Percentiles rank a stretch among this genome's conserved stretches.
Evolutionary conservation across 1,140 invertebrate genomes (phyloP).

Genomic region (Neuroterus valhalla): DNA sequence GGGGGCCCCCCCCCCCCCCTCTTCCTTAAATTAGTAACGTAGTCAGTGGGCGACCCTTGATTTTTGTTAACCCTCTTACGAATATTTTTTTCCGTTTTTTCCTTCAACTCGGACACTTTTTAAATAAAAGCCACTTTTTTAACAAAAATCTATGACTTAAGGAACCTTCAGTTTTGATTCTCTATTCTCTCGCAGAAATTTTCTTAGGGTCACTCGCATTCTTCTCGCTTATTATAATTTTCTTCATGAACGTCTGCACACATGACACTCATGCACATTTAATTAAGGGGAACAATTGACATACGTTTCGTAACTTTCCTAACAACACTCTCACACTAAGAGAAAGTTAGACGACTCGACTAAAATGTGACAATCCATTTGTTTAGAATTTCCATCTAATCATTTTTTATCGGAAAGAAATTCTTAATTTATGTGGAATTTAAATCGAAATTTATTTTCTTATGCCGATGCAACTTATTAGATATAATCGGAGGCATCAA

Average conservation of each 20-base stretch:
- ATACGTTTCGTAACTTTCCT: conserved; percentile 72
- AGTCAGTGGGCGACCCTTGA: no score
- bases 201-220: background rate
- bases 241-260: conserved; percentile 12
- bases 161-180: background rate
- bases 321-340: conserved; percentile 35
- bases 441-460: background rate
- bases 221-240: background rate
- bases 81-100: conserved; percentile 31
- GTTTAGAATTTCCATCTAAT: background rate
- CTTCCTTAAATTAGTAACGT: no score
- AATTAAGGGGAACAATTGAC: conserved; percentile 69
- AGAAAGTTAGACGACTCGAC: background rate
- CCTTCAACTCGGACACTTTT: background rate
- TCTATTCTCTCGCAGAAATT: background rate
- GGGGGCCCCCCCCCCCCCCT: no score
- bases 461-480: background rate
- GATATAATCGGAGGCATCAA: no score
- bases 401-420: background rate
- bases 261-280: conserved; percentile 45
- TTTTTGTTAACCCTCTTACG: conserved; percentile 36
- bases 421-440: conserved; percentile 12
- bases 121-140: conserved; percentile 1
- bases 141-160: background rate
- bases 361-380: background rate